Conservation (phyloP, 2,113 vertebrate species). For the Ptilorrhoa leucosticta region DNA sequence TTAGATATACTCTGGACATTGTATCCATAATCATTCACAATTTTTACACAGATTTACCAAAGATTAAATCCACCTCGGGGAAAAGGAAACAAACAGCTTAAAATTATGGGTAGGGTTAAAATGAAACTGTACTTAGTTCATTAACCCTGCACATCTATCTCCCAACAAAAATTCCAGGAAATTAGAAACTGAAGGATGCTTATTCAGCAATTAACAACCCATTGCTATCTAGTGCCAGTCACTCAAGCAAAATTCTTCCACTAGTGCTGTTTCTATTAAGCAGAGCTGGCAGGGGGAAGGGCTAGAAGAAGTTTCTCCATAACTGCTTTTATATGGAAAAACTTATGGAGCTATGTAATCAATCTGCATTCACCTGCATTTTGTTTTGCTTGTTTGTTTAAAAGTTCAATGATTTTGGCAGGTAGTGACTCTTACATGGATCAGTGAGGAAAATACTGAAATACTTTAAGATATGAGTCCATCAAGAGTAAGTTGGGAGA, state of each 20-base stretch:
- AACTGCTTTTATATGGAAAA: neutral
- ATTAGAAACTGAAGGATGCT: neutral
- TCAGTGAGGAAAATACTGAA: neutral
- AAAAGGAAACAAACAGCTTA: neutral
- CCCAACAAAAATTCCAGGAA: neutral
- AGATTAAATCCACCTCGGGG: neutral
- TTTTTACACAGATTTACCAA: neutral
- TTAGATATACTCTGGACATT: neutral
- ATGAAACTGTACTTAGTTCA: neutral
- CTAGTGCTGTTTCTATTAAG: neutral
- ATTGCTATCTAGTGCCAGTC: neutral
- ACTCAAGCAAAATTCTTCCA: neutral
- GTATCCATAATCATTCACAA: neutral
- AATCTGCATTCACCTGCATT: neutral
- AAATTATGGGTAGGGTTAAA: neutral
- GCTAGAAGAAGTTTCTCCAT: neutral
- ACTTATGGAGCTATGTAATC: neutral
- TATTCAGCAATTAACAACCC: neutral
- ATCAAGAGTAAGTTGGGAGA: neutral
- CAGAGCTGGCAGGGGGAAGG: neutral
- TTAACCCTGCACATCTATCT: neutral
- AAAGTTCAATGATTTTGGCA: neutral
- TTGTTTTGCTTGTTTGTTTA: neutral
- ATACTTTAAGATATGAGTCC: neutral
- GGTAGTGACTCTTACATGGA: neutral